A percentile compares a stretch with the other conserved stretches of the same genome.
phyloP scores from a whole-genome alignment of 1,140 invertebrate species.

The Trichomalopsis sarcophagae region DNA sequence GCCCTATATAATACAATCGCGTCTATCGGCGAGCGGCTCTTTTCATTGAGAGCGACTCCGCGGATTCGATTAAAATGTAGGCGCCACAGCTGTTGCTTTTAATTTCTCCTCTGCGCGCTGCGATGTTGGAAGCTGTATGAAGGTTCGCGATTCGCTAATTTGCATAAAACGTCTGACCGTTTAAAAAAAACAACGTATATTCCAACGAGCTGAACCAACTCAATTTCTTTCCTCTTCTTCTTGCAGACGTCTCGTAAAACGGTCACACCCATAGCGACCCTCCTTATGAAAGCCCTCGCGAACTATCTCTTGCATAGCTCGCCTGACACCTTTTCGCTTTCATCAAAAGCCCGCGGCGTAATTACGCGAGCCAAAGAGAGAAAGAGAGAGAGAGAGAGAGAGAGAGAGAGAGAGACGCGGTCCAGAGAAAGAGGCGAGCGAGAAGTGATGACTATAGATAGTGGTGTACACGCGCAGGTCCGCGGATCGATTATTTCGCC shows the following conservation, averaged over 20 bases:
- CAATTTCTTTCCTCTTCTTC: no score
- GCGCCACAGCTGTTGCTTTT: not conserved
- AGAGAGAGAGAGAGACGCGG: not conserved
- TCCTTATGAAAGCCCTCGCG: not conserved
- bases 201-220: no score
- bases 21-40: not conserved
- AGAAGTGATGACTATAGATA: not conserved
- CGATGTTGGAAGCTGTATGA: no score
- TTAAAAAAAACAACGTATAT: no score
- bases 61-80: not conserved
- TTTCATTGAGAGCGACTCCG: not conserved
- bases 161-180: not conserved
- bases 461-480: not conserved
- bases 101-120: not conserved
- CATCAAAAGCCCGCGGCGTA: not conserved
- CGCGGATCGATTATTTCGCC: conserved; percentile 43
- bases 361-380: no score
- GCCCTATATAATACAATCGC: not conserved
- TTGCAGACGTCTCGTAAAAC: not conserved
- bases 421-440: not conserved
- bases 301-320: no score
- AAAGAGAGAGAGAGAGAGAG: no score
- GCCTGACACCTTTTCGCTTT: not conserved
- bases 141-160: not conserved
- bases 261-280: not conserved